phyloP scores from a whole-genome alignment of 2,888 invertebrate species.

The Meiosimyza decipiens region DNA sequence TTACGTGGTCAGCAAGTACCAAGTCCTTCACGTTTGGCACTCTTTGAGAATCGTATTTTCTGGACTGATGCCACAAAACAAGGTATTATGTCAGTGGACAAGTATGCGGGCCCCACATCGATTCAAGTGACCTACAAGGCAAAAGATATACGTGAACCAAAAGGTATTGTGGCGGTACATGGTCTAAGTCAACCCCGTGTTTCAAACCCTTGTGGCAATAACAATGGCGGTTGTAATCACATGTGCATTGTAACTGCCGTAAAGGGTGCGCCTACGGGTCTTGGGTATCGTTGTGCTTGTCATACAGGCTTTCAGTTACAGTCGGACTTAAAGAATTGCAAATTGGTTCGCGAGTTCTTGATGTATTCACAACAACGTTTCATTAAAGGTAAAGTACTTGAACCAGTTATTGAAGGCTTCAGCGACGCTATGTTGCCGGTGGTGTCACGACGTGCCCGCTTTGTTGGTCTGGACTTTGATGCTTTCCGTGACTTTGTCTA shows the following conservation, averaged over 20 bases:
- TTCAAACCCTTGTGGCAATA: constrained; percentile 86
- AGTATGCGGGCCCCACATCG: constrained; percentile 82
- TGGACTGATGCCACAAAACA: constrained; percentile 94
- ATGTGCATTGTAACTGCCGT: constrained; percentile 91
- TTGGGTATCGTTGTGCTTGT: constrained; percentile 93
- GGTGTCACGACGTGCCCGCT: constrained; percentile 88
- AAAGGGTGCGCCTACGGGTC: constrained; percentile 72
- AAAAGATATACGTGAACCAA: constrained; percentile 83
- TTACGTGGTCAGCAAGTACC: constrained; percentile 87
- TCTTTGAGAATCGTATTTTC: constrained; percentile 88
- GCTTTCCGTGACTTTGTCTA: constrained; percentile 91
- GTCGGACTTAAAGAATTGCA: constrained; percentile 81
- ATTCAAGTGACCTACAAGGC: constrained; percentile 84
- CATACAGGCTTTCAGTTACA: constrained; percentile 86
- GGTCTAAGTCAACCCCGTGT: constrained; percentile 79
- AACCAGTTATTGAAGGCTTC: constrained; percentile 90
- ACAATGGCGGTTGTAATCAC: constrained; percentile 91
- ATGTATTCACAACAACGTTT: constrained; percentile 96
- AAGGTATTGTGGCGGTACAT: constrained; percentile 85
- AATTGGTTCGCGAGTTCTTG: constrained; percentile 85
- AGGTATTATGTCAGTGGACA: constrained; percentile 87
- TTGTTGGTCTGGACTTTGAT: constrained; percentile 96
- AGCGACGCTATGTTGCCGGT: constrained; percentile 96
- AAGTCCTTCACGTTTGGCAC: constrained; percentile 82
- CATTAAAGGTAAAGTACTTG: constrained; percentile 91